Conservation (phyloP, 1,140 invertebrate genomes). For the Polyergus mexicanus region DNA sequence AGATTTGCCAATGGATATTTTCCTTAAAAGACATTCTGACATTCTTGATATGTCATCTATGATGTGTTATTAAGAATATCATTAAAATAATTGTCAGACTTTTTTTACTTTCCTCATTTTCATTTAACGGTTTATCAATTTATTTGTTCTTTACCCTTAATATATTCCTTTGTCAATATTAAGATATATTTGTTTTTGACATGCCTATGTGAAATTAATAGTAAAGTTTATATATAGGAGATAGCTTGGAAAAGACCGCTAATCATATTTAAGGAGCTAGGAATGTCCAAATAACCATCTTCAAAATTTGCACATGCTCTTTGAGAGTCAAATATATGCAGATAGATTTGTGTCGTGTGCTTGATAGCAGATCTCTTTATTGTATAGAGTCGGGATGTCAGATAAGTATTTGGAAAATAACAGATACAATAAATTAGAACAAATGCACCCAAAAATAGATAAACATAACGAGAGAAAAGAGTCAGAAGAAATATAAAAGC, state of each 20-base stretch:
- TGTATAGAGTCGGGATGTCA: slow-evolving; percentile 73
- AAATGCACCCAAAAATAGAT: slow-evolving; percentile 68
- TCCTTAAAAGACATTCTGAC: slow-evolving; percentile 18
- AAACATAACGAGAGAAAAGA: slow-evolving; percentile 64
- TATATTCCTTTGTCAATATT: slow-evolving; percentile 7
- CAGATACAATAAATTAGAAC: slow-evolving; percentile 66
- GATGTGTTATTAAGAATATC: background rate
- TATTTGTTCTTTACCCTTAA: background rate
- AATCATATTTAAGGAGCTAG: slow-evolving; percentile 39
- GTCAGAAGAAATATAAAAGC: slow-evolving; percentile 69
- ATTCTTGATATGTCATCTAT: slow-evolving; percentile 7
- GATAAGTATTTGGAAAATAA: slow-evolving; percentile 73
- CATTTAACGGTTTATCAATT: background rate
- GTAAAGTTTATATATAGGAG: slow-evolving; percentile 48
- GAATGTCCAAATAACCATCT: background rate
- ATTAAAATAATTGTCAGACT: slow-evolving; percentile 3
- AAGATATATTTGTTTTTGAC: slow-evolving; percentile 2
- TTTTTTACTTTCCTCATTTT: slow-evolving; percentile 11
- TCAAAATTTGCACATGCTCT: slow-evolving; percentile 38
- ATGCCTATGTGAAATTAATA: slow-evolving; percentile 2
- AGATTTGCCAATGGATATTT: slow-evolving; percentile 83
- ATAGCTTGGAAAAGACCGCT: slow-evolving; percentile 36
- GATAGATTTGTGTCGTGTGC: slow-evolving; percentile 45
- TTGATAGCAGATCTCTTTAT: slow-evolving; percentile 57
- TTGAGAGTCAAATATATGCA: slow-evolving; percentile 12